These are phyloP conservation scores for Thalassoma bifasciatum DNA, from an alignment of 2,113 vertebrate genomes.

Conservation along the genomic window DNA sequence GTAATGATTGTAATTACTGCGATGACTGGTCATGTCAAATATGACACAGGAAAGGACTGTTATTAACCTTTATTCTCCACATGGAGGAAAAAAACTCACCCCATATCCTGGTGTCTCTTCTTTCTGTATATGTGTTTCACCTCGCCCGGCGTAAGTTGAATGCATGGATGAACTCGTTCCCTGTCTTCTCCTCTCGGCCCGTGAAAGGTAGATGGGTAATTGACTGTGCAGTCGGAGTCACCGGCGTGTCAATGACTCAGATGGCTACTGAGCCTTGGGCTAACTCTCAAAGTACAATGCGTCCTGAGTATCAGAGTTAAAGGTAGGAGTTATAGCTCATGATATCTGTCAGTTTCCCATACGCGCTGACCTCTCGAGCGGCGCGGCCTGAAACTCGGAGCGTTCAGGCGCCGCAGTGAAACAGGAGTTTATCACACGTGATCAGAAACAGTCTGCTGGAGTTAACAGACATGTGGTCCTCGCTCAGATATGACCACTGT, in stretches of 20 bases:
- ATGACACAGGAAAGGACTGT: slow-evolving; percentile 97
- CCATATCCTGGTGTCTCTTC: slow-evolving; percentile 72
- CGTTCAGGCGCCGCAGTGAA: slow-evolving; percentile 59
- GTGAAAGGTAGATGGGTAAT: slow-evolving; percentile 81
- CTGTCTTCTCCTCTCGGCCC: slow-evolving; percentile 68
- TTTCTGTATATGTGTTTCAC: slow-evolving; percentile 72
- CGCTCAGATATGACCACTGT: neutral
- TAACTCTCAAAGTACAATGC: slow-evolving; percentile 70
- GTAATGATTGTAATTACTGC: slow-evolving; percentile 99
- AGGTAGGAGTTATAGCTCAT: slow-evolving; percentile 68
- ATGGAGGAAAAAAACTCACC: slow-evolving; percentile 69
- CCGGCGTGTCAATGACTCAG: slow-evolving; percentile 78
- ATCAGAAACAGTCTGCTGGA: slow-evolving; percentile 64
- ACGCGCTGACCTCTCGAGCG: slow-evolving; percentile 71
- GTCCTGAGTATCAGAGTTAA: slow-evolving; percentile 65
- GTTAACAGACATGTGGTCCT: slow-evolving; percentile 53
- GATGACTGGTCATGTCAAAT: slow-evolving; percentile 94
- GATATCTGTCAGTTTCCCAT: slow-evolving; percentile 72
- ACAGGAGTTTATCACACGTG: slow-evolving; percentile 63
- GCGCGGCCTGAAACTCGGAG: slow-evolving; percentile 54
- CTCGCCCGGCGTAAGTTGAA: slow-evolving; percentile 78
- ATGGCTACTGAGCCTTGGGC: slow-evolving; percentile 71
- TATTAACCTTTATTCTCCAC: slow-evolving; percentile 95
- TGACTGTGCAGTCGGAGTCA: slow-evolving; percentile 81
- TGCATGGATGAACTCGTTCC: slow-evolving; percentile 78